Base-by-base conservation (phyloP, 1,140 invertebrate genomes). In the Colletes latitarsis region DNA sequence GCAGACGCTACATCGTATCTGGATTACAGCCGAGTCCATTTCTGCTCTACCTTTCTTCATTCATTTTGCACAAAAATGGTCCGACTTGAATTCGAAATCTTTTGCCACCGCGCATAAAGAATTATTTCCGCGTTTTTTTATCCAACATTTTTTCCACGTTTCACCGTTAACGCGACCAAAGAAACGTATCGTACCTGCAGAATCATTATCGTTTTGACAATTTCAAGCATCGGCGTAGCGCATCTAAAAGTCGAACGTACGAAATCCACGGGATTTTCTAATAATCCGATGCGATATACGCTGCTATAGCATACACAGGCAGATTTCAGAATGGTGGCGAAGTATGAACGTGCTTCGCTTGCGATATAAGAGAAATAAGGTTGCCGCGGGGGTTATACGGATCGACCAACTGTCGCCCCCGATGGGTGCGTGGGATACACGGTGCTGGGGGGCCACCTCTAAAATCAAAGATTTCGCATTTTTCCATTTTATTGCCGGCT, bases 401-500 rank as follows among this genome's bases (percentile, higher is more conserved):
- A 90, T 90, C 89, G 88, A 87, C 90, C 90, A 93, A 92, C 91
- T 93, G 92, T 91, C 90, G 91, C 91, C 85, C 46, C 63, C 60
- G 62, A 43, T 70, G 82, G 74, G 52, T 73, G 72, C 39, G 21
- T 67, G 71, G 63, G 41, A 43, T 55, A 30, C 30, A 30, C 30
- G 30, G 71, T 15, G 73, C 39, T n/a, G 30, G 66, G n/a, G 58
- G 19, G 66, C 53, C 63, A 49, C 82, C 84, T 84, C 89, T 90
- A 89, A 89, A 89, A 91, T 90, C 90, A 87, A 86, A 90, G 85
- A 90, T 89, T 89, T 90, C 89, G 88, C 90, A 90, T 92, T 91
- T 86, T 90, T 89, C 88, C 66, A 89, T 93, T 89, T 93, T 93
- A 93, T 93, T 93, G 91, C 88, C 89, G 91, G 89, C 92, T 93